Percentiles rank a stretch among this genome's conserved stretches.
Conservation (phyloP, 2,113 vertebrate genomes). For the Stegostoma tigrinum region DNA sequence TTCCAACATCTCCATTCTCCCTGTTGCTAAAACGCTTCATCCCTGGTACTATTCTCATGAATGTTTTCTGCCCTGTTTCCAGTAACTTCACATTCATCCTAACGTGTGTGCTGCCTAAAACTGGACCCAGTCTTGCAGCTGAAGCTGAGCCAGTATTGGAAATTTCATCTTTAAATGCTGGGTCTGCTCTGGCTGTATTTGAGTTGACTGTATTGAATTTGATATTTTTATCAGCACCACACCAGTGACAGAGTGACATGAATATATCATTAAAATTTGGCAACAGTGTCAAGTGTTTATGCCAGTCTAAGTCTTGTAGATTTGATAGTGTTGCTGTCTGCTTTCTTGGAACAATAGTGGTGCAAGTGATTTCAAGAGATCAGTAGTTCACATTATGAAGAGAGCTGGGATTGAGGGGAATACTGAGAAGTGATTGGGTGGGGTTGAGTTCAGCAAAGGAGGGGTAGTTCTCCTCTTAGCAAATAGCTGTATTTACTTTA, state of each 20-base stretch:
- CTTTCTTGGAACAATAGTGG: neutral
- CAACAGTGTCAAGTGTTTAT: neutral
- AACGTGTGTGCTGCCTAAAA: too few species aligned
- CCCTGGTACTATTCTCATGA: too few species aligned
- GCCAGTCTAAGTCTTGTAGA: neutral
- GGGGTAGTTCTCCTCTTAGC: neutral
- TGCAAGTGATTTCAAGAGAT: neutral
- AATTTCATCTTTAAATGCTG: neutral
- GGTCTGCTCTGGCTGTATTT: neutral
- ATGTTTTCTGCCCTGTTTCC: too few species aligned
- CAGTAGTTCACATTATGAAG: neutral
- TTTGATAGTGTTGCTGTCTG: neutral
- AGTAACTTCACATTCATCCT: too few species aligned
- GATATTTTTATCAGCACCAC: neutral
- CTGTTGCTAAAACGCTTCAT: too few species aligned
- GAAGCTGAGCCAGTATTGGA: too few species aligned
- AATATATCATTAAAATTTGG: neutral
- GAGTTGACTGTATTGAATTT: neutral
- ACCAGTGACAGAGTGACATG: neutral
- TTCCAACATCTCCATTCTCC: too few species aligned
- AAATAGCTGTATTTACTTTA: neutral
- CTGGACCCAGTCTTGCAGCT: too few species aligned
- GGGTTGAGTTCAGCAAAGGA: neutral
- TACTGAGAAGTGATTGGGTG: neutral
- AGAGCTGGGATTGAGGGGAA: neutral